Percentiles rank a stretch among this genome's conserved stretches.
Conservation (phyloP, 1,140 invertebrate genomes). For the Grapholita molesta region DNA sequence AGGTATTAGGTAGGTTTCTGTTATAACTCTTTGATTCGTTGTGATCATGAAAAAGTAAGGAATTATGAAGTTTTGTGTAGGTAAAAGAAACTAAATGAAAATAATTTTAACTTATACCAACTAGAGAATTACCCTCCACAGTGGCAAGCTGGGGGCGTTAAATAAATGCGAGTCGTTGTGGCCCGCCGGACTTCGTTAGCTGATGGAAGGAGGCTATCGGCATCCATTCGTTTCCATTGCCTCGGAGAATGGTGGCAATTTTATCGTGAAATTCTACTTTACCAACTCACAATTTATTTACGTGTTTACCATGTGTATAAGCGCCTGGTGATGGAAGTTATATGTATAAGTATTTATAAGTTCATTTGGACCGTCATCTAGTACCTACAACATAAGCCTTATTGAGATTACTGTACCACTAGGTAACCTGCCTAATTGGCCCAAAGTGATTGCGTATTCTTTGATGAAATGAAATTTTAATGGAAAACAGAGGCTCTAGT, state of each 20-base stretch:
- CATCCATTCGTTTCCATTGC: not conserved
- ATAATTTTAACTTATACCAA: not conserved
- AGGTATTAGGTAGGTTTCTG: no score
- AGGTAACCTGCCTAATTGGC: no score
- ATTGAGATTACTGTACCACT: no score
- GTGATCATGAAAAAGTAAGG: not conserved
- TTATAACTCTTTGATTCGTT: no score
- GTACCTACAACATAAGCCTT: no score
- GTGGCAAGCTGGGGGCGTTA: not conserved
- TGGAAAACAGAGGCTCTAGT: not conserved
- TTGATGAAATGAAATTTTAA: not conserved
- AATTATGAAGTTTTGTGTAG: not conserved
- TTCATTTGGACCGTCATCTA: no score
- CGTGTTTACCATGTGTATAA: no score
- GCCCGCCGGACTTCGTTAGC: slow-evolving; percentile 4
- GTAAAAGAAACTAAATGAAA: not conserved
- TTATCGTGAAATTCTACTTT: not conserved
- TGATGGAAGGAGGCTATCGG: slow-evolving; percentile 4
- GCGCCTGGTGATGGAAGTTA: no score
- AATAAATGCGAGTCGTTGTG: slow-evolving; percentile 12
- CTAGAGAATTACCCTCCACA: not conserved
- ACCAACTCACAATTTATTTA: no score
- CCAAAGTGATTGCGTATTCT: not conserved
- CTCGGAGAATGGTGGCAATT: not conserved
- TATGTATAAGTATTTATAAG: no score